These are phyloP conservation scores for Eclectus roratus DNA, from an alignment of 2,113 vertebrate genomes.

Conservation along the genomic window DNA sequence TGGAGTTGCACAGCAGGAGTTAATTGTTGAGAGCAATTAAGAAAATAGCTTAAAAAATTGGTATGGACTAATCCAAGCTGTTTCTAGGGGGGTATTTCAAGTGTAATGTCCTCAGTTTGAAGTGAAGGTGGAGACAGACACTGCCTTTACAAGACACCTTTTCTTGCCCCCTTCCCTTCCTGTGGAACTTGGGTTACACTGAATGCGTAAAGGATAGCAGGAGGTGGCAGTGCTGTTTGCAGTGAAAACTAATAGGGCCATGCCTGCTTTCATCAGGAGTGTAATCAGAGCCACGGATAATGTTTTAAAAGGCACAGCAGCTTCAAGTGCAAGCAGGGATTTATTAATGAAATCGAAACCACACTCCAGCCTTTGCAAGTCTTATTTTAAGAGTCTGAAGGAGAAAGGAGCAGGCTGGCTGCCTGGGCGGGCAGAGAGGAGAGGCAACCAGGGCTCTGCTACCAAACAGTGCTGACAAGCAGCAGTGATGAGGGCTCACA, in stretches of 20 bases:
- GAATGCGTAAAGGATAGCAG: not conserved
- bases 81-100: not conserved
- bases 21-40: not conserved
- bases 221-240: constrained; percentile 41
- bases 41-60: not conserved
- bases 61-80: not conserved
- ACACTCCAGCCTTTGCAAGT: not conserved
- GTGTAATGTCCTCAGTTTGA: not conserved
- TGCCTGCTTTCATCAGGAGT: constrained; percentile 62
- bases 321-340: constrained; percentile 58
- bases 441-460: not conserved
- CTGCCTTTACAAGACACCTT: not conserved
- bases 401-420: not conserved
- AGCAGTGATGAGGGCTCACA: not conserved
- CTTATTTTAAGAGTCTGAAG: constrained; percentile 62
- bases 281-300: constrained; percentile 61
- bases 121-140: not conserved
- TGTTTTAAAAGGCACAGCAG: constrained; percentile 64
- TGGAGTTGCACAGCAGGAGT: not conserved
- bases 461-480: not conserved
- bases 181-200: constrained; percentile 10
- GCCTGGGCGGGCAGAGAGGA: not conserved
- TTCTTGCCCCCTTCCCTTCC: not conserved
- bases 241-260: constrained; percentile 60
- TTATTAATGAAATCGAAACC: constrained; percentile 69